phyloP scores from a whole-genome alignment of 2,888 invertebrate species.

The Volucella zonaria region DNA sequence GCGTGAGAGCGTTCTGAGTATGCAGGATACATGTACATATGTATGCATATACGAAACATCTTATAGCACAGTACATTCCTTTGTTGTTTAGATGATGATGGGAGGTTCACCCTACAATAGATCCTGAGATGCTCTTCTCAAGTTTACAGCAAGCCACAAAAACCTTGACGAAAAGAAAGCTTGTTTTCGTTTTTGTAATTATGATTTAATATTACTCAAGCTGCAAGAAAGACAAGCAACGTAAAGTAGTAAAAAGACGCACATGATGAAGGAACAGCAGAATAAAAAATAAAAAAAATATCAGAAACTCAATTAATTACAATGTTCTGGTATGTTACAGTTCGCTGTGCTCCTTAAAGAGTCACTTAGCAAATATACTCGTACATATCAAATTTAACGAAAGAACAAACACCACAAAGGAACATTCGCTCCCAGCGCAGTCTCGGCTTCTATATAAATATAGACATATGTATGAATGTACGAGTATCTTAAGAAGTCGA shows the following conservation, averaged over 20 bases:
- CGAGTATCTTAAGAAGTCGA: background rate
- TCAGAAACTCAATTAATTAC: conserved; percentile 66
- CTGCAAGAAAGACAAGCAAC: background rate
- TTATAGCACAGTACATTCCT: no score
- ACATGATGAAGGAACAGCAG: background rate
- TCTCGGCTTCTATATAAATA: background rate
- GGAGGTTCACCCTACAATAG: no score
- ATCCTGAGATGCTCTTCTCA: conserved; percentile 21
- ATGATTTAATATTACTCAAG: conserved; percentile 50
- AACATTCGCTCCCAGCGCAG: conserved; percentile 44
- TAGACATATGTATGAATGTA: background rate
- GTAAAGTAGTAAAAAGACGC: background rate
- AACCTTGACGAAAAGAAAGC: conserved; percentile 10
- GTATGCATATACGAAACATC: no score
- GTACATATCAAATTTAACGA: conserved; percentile 65
- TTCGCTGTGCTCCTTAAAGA: conserved; percentile 55
- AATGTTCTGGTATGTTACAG: conserved; percentile 30
- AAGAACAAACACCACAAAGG: conserved; percentile 62
- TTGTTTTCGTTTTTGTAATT: conserved; percentile 50
- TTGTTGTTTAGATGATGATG: no score
- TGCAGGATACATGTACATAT: no score
- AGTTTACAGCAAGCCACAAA: conserved; percentile 8
- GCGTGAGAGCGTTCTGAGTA: no score
- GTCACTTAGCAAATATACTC: conserved; percentile 58
- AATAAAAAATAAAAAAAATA: background rate